phyloP scores from a whole-genome alignment of 2,888 invertebrate species.

The Hyles lineata region DNA sequence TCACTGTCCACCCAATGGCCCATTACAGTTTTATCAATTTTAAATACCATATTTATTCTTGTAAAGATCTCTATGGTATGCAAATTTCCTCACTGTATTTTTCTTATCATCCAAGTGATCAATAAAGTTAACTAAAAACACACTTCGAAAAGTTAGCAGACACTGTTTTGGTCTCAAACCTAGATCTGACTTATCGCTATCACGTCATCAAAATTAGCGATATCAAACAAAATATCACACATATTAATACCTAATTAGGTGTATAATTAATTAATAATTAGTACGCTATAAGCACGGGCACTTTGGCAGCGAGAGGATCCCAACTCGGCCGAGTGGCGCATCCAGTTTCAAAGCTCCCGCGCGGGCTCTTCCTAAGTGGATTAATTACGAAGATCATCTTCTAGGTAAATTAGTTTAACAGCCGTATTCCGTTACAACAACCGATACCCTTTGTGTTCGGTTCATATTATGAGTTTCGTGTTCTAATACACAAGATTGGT shows the following conservation, averaged over 20 bases:
- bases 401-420: conserved; percentile 75
- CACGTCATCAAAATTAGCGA: no score
- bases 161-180: no score
- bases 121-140: no score
- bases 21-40: no score
- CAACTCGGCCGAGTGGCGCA: conserved; percentile 39
- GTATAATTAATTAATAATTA: not conserved
- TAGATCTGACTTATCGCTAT: no score
- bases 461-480: conserved; percentile 18
- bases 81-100: no score
- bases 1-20: no score
- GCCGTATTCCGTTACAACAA: conserved; percentile 60
- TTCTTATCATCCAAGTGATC: no score
- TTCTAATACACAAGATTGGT: conserved; percentile 3
- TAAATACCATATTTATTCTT: no score
- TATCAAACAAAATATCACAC: no score
- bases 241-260: not conserved
- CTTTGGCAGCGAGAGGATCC: conserved; percentile 37
- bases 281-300: not conserved
- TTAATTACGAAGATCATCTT: conserved; percentile 80
- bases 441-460: conserved; percentile 28
- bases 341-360: conserved; percentile 70
- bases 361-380: conserved; percentile 73
- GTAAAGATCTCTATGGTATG: no score
- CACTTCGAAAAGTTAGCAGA: no score